Percentiles rank a stretch among this genome's conserved stretches.
Conservation (phyloP, 2,888 invertebrate species). For the Leptinotarsa rubiginosa region DNA sequence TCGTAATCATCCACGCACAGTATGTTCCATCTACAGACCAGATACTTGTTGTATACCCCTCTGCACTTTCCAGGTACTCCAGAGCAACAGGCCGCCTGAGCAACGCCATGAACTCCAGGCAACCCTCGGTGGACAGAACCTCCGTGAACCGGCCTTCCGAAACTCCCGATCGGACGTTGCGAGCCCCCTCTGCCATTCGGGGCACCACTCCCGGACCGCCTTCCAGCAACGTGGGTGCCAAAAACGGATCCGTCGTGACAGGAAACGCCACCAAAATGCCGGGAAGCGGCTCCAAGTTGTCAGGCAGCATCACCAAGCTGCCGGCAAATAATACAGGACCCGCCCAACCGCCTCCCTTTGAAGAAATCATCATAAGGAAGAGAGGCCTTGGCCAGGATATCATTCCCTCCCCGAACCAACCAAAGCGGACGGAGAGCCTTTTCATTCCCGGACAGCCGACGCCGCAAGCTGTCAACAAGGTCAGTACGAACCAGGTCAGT, state of each 20-base stretch:
- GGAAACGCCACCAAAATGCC: constrained; percentile 68
- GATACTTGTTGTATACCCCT: no score
- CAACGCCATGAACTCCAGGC: constrained; percentile 74
- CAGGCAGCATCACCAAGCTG: constrained; percentile 2
- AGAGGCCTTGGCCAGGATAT: constrained; percentile 89
- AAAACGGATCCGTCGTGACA: constrained; percentile 77
- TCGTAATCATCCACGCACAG: no score
- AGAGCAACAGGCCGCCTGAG: constrained; percentile 75
- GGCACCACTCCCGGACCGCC: constrained; percentile 69
- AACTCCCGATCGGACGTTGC: constrained; percentile 67
- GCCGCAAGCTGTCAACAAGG: constrained; percentile 58
- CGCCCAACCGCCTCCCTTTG: constrained; percentile 74
- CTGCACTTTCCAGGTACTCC: constrained; percentile 70
- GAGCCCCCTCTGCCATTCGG: constrained; percentile 71
- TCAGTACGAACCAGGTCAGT: constrained; percentile 44
- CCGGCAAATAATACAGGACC: constrained; percentile 64
- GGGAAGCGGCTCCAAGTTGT: constrained; percentile 61
- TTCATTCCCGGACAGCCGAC: constrained; percentile 73
- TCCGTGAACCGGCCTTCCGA: constrained; percentile 56
- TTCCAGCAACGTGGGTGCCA: constrained; percentile 57
- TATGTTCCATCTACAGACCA: no score
- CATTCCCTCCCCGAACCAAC: constrained; percentile 87
- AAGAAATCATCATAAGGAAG: constrained; percentile 84
- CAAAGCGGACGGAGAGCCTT: constrained; percentile 91
- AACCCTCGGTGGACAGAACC: constrained; percentile 80